These are phyloP conservation scores for Panulirus ornatus DNA, from an alignment of 1,140 invertebrate genomes.

Conservation along the genomic window DNA sequence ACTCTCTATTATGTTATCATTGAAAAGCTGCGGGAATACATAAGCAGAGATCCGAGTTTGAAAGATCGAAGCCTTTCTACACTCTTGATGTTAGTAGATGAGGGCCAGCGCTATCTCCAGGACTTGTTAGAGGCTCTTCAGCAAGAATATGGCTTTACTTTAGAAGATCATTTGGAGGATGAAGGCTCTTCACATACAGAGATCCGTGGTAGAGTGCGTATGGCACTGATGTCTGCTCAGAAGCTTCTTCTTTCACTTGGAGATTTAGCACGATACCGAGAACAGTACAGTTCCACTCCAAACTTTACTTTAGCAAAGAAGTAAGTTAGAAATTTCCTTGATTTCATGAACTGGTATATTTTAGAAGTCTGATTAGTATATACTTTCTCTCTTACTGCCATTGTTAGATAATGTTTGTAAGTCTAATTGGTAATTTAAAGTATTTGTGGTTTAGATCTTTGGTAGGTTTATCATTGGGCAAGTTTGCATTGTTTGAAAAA, in stretches of 20 bases:
- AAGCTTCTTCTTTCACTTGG: conserved; percentile 93
- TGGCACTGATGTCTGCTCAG: conserved; percentile 89
- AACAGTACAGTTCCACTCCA: conserved; percentile 87
- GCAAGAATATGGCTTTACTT: conserved; percentile 85
- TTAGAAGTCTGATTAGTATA: too few relatives aligned
- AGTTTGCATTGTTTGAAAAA: too few relatives aligned
- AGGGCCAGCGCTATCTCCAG: conserved; percentile 80
- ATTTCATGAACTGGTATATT: background rate
- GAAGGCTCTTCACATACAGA: conserved; percentile 79
- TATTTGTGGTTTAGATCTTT: too few relatives aligned
- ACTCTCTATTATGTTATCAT: conserved; percentile 94
- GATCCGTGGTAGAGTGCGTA: conserved; percentile 83
- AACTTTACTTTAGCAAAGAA: conserved; percentile 80
- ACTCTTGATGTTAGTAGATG: conserved; percentile 87
- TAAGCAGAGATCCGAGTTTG: conserved; percentile 80
- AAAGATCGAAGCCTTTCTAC: conserved; percentile 84
- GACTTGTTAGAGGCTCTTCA: conserved; percentile 86
- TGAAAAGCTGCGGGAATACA: conserved; percentile 86
- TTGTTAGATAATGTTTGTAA: too few relatives aligned
- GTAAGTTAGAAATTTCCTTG: conserved; percentile 44
- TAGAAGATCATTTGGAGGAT: conserved; percentile 82
- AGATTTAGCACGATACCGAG: conserved; percentile 93
- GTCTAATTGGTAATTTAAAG: too few relatives aligned
- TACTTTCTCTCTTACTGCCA: too few relatives aligned
- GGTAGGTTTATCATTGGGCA: too few relatives aligned